phyloP scores from a whole-genome alignment of 2,113 vertebrate genomes.

The Hydrochoerus hydrochaeris region DNA sequence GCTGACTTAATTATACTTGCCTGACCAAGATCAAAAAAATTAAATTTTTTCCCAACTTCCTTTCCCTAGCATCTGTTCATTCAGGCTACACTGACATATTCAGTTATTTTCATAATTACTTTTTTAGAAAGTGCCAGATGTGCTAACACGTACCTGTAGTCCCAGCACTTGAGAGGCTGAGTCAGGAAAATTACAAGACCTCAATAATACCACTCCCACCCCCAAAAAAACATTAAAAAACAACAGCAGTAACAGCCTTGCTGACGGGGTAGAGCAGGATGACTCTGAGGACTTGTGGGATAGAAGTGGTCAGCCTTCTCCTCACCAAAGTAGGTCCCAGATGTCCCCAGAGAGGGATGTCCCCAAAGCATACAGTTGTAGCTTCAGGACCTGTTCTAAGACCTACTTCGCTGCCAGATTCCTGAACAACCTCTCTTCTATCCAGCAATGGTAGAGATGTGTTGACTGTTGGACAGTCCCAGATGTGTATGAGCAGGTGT shows the following conservation, averaged over 20 bases:
- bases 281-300: background rate
- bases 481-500: background rate
- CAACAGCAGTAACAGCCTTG: background rate
- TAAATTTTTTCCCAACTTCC: background rate
- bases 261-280: background rate
- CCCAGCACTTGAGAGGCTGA: background rate
- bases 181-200: background rate
- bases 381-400: background rate
- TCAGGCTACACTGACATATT: background rate
- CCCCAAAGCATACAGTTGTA: background rate
- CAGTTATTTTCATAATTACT: background rate
- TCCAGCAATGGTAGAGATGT: background rate
- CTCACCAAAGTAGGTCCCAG: background rate
- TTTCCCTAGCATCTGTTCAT: background rate
- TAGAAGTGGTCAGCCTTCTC: background rate
- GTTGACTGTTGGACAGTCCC: background rate
- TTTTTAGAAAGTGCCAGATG: background rate
- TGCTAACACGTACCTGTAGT: background rate
- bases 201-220: background rate
- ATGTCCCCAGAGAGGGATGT: background rate
- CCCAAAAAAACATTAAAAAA: too few species aligned
- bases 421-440: background rate
- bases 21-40: slow-evolving; percentile 1
- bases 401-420: background rate
- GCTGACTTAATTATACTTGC: slow-evolving; percentile 52